Evolutionary conservation across 2,113 vertebrate species (phyloP), one percentile per base, ranked within the genome.

Genomic region (Calyptomena viridis): DNA sequence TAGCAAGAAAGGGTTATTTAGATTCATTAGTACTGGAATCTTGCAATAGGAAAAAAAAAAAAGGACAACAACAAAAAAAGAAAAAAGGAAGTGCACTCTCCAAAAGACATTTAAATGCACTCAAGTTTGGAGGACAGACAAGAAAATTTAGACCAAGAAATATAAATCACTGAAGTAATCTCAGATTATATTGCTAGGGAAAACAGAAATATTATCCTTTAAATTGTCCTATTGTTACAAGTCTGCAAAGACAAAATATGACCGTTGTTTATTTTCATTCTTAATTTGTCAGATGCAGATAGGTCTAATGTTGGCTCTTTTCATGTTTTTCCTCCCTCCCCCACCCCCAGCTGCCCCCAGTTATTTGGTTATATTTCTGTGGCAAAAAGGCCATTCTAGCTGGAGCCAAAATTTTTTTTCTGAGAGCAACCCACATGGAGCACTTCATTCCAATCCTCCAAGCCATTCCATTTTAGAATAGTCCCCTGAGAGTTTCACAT

Each of bases 91-190:
- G 55, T 71, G 30, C 39, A 47, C 64, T 89, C 76, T 96, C 91
- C 83, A 77, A 44, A 95, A 92, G 80, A 59, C 35, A 78, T 67
- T 90, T 89, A 67, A 94, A 39, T 71, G 39, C 56, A 84, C 52
- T 94, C 60, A 31, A 56, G 17, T 90, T 93, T 96, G 94, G 94
- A 94, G 87, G 85, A 72, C 69, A 75, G 35, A 90, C 90, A 95
- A 94, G 73, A 78, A 86, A 81, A 66, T 73, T 91, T 87, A 92
- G 77, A 91, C 88, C 63, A 87, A 93, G 87, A 84, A 76, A 92
- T 80, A 90, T 77, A 88, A 96, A 96, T 90, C 75, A 93, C 44
- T 84, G 66, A 83, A 87, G 37, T 77, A 55, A 81, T 87, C 42
- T 93, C 60, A 33, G 40, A 64, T 87, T 76, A 68, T 88, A 69